Conservation (phyloP, 2,113 vertebrate species). For the Corythaixoides concolor region DNA sequence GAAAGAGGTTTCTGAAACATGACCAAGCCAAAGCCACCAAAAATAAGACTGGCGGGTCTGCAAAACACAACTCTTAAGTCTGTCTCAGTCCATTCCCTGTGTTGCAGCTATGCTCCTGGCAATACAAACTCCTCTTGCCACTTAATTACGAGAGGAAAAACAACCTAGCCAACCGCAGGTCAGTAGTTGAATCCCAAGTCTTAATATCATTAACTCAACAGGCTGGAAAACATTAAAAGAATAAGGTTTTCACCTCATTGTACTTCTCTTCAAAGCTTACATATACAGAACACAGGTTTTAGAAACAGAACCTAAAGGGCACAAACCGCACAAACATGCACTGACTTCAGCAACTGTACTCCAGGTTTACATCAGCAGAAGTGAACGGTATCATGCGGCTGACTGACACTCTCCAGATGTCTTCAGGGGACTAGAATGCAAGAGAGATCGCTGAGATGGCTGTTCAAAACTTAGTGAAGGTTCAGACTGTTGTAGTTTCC, state of each 20-base stretch:
- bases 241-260: background rate
- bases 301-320: conserved; percentile 14
- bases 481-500: background rate
- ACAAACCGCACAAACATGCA: background rate
- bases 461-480: background rate
- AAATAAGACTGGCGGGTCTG: conserved; percentile 50
- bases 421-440: background rate
- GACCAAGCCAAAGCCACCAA: conserved; percentile 60
- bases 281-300: background rate
- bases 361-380: background rate
- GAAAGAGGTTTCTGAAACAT: conserved; percentile 61
- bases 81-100: conserved; percentile 16
- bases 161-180: background rate
- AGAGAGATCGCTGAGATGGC: background rate
- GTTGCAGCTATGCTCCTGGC: background rate
- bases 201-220: background rate
- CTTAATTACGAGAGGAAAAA: background rate
- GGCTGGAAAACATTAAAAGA: background rate
- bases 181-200: background rate
- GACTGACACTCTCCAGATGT: background rate
- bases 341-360: background rate
- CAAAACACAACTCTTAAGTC: conserved; percentile 50
- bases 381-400: background rate
- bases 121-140: background rate
- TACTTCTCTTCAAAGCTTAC: conserved; percentile 37